Percentiles rank a stretch among this genome's conserved stretches.
These are phyloP conservation scores for Hypercompe scribonia DNA, from an alignment of 2,888 invertebrate species.

Conservation along the genomic window DNA sequence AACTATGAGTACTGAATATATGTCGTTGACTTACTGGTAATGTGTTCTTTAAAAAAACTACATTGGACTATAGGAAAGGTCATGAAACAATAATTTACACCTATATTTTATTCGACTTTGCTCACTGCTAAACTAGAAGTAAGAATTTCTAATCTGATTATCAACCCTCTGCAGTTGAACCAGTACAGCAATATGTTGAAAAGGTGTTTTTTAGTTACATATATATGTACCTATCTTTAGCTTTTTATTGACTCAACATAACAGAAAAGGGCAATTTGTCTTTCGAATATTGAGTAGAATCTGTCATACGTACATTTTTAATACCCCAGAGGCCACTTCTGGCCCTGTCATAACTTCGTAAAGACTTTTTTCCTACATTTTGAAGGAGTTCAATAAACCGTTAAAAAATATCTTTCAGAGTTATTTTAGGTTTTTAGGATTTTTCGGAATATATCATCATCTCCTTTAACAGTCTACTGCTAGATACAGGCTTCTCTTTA, in stretches of 20 bases:
- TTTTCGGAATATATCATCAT: too few species aligned
- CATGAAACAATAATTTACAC: too few species aligned
- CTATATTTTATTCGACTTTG: too few species aligned
- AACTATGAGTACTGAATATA: too few species aligned
- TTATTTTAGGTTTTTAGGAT: not conserved
- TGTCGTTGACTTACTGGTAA: too few species aligned
- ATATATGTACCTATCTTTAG: slow-evolving; percentile 9
- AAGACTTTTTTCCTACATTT: slow-evolving; percentile 29
- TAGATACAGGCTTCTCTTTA: too few species aligned
- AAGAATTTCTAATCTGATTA: not conserved
- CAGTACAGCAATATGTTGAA: not conserved
- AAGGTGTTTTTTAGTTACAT: not conserved
- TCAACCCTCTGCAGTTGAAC: not conserved
- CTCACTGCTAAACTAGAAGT: not conserved
- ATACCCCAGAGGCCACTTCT: slow-evolving; percentile 22
- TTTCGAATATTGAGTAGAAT: slow-evolving; percentile 28
- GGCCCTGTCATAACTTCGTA: slow-evolving; percentile 14
- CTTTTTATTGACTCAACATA: slow-evolving; percentile 20
- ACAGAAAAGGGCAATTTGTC: slow-evolving; percentile 29
- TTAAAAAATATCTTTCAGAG: slow-evolving; percentile 1
- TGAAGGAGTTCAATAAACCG: slow-evolving; percentile 6
- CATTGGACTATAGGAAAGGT: too few species aligned
- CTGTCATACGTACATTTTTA: slow-evolving; percentile 33
- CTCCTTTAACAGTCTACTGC: too few species aligned
- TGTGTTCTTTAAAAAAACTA: too few species aligned